Evolutionary conservation across 2,113 vertebrate species (phyloP).

Genomic region (Bubo scandiacus): DNA sequence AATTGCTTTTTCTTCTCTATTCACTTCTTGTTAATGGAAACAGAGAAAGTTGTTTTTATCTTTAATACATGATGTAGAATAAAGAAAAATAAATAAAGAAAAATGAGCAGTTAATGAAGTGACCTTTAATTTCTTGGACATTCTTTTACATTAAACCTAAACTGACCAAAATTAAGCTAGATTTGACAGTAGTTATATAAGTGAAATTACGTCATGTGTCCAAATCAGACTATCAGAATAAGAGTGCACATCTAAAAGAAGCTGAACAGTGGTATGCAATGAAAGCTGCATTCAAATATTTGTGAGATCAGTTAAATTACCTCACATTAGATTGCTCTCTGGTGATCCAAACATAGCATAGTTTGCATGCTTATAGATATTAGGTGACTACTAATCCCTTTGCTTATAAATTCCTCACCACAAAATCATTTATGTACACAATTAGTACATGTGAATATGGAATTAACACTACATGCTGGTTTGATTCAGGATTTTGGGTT

Average conservation of each 20-base stretch:
- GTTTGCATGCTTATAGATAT: not conserved
- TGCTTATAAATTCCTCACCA: not conserved
- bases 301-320: not conserved
- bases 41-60: conserved; percentile 24
- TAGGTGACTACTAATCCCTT: not conserved
- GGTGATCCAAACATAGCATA: not conserved
- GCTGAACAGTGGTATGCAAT: not conserved
- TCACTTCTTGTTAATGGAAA: conserved; percentile 70
- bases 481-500: not conserved
- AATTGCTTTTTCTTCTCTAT: conserved; percentile 75
- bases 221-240: not conserved
- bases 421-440: not conserved
- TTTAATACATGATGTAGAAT: conserved; percentile 32
- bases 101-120: conserved; percentile 32
- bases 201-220: not conserved
- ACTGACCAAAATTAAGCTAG: conserved; percentile 23
- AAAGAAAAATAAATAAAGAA: not conserved
- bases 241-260: not conserved
- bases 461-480: not conserved
- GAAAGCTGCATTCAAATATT: not conserved
- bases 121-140: conserved; percentile 44
- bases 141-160: conserved; percentile 53
- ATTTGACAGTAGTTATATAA: not conserved
- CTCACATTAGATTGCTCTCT: not conserved
- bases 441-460: not conserved